Evolutionary conservation across 2,888 invertebrate genomes (phyloP).

Genomic region (Dicyrtoma fusca): DNA sequence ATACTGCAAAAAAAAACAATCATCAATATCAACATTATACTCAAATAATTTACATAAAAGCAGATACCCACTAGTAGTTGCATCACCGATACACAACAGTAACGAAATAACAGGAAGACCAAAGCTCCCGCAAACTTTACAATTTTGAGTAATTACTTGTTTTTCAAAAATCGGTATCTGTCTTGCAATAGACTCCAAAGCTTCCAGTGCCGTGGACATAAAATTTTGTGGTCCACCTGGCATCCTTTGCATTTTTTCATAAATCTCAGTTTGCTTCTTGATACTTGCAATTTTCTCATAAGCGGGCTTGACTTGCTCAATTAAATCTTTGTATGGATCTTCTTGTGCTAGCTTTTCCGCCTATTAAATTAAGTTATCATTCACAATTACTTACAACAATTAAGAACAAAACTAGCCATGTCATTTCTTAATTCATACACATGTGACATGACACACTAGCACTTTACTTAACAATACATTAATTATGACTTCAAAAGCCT

Average conservation of each 20-base stretch:
- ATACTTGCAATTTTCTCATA: slow-evolving; percentile 50
- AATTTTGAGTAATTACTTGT: slow-evolving; percentile 17
- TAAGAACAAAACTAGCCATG: too few relatives aligned
- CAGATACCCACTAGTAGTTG: too few relatives aligned
- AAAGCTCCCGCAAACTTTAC: neutral
- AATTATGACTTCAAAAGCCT: too few relatives aligned
- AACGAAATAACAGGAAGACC: neutral
- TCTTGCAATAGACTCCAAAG: slow-evolving; percentile 39
- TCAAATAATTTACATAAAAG: too few relatives aligned
- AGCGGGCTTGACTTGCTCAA: slow-evolving; percentile 46
- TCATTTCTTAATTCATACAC: too few relatives aligned
- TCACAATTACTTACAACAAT: too few relatives aligned
- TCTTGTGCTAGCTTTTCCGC: slow-evolving; percentile 42
- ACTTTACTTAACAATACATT: too few relatives aligned
- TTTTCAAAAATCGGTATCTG: slow-evolving; percentile 16
- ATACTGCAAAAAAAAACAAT: too few relatives aligned
- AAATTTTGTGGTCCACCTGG: slow-evolving; percentile 50
- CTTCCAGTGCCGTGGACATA: slow-evolving; percentile 50
- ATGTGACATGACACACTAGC: too few relatives aligned
- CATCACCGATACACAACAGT: too few relatives aligned
- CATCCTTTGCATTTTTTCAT: slow-evolving; percentile 53
- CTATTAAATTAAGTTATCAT: slow-evolving; percentile 23
- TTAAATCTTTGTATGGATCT: slow-evolving; percentile 46
- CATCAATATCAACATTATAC: too few relatives aligned
- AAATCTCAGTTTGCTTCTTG: slow-evolving; percentile 50